Conservation (phyloP, 2,888 invertebrate genomes). For the Octodonta nipae region DNA sequence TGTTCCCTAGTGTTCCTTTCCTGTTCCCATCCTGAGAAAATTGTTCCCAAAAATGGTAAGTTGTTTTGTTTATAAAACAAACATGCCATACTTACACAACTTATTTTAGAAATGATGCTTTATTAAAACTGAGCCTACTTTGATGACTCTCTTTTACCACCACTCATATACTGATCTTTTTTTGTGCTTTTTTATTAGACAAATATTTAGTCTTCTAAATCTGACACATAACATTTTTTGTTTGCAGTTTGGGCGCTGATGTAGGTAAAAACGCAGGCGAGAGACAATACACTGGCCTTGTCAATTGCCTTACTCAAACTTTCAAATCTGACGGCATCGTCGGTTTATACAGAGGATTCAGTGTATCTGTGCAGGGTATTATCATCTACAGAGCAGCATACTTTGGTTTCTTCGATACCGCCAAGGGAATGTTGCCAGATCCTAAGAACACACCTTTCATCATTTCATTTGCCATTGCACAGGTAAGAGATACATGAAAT, state of each 20-base stretch:
- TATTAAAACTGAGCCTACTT: constrained; percentile 16
- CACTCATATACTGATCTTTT: constrained; percentile 18
- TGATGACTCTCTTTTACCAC: constrained; percentile 20
- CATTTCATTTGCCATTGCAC: constrained; percentile 46
- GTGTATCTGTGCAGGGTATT: constrained; percentile 53
- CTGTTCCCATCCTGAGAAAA: no score
- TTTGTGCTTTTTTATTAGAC: neutral
- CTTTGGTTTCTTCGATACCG: constrained; percentile 53
- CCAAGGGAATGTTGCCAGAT: constrained; percentile 48
- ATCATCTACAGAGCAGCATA: constrained; percentile 54
- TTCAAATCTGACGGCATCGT: constrained; percentile 44
- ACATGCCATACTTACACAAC: no score
- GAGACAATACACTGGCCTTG: constrained; percentile 45
- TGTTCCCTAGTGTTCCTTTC: no score
- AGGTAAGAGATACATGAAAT: constrained; percentile 32
- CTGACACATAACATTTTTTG: constrained; percentile 2
- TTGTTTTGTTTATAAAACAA: no score
- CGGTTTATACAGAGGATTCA: constrained; percentile 52
- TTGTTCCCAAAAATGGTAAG: no score
- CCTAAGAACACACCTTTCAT: constrained; percentile 48
- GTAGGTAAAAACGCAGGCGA: constrained; percentile 19
- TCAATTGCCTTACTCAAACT: constrained; percentile 43
- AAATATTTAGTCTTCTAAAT: neutral
- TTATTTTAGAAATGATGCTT: constrained; percentile 13
- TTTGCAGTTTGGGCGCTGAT: constrained; percentile 27